Conservation (phyloP, 2,888 invertebrate genomes). For the Strigamia crassipes region DNA sequence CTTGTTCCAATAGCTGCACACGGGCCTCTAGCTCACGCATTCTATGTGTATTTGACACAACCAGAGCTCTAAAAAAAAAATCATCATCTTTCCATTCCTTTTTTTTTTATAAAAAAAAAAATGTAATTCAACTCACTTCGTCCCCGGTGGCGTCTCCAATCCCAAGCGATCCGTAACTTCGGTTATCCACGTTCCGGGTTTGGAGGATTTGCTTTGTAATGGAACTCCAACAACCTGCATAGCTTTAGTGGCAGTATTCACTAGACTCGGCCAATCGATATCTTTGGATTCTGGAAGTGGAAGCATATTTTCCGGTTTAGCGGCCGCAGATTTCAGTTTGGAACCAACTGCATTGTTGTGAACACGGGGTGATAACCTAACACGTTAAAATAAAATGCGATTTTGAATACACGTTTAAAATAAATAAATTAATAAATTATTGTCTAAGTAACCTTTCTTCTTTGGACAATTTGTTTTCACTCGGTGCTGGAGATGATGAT, state of each 20-base stretch:
- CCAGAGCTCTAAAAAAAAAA: background rate
- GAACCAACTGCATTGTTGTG: slow-evolving; percentile 4
- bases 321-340: slow-evolving; percentile 46
- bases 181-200: slow-evolving; percentile 54
- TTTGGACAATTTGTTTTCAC: slow-evolving; percentile 65
- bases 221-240: slow-evolving; percentile 62
- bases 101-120: background rate
- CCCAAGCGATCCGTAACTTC: slow-evolving; percentile 57
- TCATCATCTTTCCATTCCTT: background rate
- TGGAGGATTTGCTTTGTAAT: background rate
- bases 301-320: slow-evolving; percentile 54
- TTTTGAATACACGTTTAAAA: background rate
- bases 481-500: slow-evolving; percentile 58
- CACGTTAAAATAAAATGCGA: background rate
- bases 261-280: slow-evolving; percentile 79
- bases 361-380: slow-evolving; percentile 36
- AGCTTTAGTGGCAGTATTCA: slow-evolving; percentile 77
- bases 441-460: slow-evolving; percentile 62
- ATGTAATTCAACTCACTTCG: background rate
- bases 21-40: slow-evolving; percentile 54
- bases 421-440: background rate
- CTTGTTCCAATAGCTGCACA: slow-evolving; percentile 49
- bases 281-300: slow-evolving; percentile 69
- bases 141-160: slow-evolving; percentile 54
- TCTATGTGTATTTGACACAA: slow-evolving; percentile 44